Conservation (phyloP, 2,797 vertebrate species). For the Yasuhikotakia modesta region DNA sequence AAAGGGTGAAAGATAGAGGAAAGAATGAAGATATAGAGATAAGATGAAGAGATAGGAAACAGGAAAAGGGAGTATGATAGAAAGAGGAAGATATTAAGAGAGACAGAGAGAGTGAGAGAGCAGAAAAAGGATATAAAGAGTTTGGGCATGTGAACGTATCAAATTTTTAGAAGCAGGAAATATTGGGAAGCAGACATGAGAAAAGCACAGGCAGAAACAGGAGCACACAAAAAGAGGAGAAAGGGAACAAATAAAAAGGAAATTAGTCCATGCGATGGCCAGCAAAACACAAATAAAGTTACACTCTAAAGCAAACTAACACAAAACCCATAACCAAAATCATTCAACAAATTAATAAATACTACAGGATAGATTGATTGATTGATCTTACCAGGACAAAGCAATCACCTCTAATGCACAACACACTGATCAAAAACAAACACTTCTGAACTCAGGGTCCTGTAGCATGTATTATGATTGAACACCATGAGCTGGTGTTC, state of each 20-base stretch:
- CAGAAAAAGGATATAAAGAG: not conserved
- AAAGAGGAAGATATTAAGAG: not conserved
- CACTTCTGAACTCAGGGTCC: constrained; percentile 15
- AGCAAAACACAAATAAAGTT: constrained; percentile 76
- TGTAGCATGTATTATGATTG: constrained; percentile 21
- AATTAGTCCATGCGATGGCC: constrained; percentile 88
- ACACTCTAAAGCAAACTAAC: constrained; percentile 66
- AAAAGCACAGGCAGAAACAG: constrained; percentile 38
- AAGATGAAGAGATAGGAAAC: constrained; percentile 38
- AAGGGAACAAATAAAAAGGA: constrained; percentile 68
- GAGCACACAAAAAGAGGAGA: constrained; percentile 23
- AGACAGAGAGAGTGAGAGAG: not conserved
- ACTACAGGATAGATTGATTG: constrained; percentile 63
- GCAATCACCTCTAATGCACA: constrained; percentile 64
- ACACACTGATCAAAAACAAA: constrained; percentile 18
- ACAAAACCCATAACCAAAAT: constrained; percentile 53
- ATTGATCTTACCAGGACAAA: constrained; percentile 64
- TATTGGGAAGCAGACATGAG: constrained; percentile 38
- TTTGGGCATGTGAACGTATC: not conserved
- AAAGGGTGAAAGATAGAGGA: constrained; percentile 63
- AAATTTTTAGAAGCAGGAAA: constrained; percentile 23
- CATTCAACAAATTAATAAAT: constrained; percentile 59
- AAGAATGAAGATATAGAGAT: constrained; percentile 49
- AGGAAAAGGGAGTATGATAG: not conserved
- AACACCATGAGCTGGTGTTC: not conserved